Percentiles rank a stretch among this genome's conserved stretches.
Conservation (phyloP, 2,888 invertebrate species). For the Arctia plantaginis region DNA sequence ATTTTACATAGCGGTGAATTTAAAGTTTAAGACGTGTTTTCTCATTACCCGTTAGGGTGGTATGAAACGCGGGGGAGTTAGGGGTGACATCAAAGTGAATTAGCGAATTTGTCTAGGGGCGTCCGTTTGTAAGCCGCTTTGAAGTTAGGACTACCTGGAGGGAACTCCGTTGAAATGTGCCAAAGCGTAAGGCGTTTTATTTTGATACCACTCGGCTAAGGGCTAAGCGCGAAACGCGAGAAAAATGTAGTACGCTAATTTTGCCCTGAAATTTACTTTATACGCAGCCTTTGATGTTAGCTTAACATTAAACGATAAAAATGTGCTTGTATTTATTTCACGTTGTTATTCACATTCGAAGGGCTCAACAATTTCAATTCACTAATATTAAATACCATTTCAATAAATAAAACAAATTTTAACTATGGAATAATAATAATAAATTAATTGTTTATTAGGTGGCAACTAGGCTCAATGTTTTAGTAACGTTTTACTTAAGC, state of each 20-base stretch:
- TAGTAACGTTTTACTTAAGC: too few species aligned
- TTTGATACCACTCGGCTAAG: slow-evolving; percentile 63
- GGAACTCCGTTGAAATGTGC: slow-evolving; percentile 72
- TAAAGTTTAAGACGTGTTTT: slow-evolving; percentile 82
- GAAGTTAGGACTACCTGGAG: slow-evolving; percentile 80
- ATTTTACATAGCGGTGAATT: slow-evolving; percentile 74
- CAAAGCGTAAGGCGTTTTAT: slow-evolving; percentile 73
- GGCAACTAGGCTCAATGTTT: too few species aligned
- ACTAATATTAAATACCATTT: not conserved
- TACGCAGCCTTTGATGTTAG: slow-evolving; percentile 40
- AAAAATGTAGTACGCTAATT: slow-evolving; percentile 48
- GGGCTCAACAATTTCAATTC: not conserved
- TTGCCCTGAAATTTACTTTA: slow-evolving; percentile 40
- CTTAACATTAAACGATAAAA: slow-evolving; percentile 36
- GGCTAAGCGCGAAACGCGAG: slow-evolving; percentile 36
- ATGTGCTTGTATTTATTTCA: slow-evolving; percentile 18
- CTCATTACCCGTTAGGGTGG: slow-evolving; percentile 71
- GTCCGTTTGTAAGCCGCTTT: slow-evolving; percentile 85
- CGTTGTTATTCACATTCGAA: not conserved
- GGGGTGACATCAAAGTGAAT: slow-evolving; percentile 85
- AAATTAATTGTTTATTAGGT: too few species aligned
- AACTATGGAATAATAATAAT: too few species aligned
- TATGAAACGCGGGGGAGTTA: slow-evolving; percentile 57
- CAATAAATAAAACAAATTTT: too few species aligned
- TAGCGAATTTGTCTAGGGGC: slow-evolving; percentile 86